A percentile compares a stretch with the other conserved stretches of the same genome.
These are phyloP conservation scores for Tribolium freemani DNA, from an alignment of 2,888 invertebrate species.

Conservation along the genomic window DNA sequence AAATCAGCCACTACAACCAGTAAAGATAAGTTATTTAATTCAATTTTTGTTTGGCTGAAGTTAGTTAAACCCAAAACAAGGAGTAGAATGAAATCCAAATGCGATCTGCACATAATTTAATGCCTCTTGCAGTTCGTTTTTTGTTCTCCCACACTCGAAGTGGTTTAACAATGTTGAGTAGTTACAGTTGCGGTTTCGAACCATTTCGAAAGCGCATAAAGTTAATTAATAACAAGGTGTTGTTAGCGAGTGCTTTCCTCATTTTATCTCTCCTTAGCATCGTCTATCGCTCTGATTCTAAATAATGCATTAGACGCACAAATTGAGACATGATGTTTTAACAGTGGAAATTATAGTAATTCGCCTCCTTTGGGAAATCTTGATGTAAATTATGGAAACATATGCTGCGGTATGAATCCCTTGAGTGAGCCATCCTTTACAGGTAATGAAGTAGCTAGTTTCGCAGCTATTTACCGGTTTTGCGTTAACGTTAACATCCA, in stretches of 20 bases:
- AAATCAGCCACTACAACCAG: too few species aligned
- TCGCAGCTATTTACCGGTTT: slow-evolving; percentile 36
- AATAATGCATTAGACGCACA: slow-evolving; percentile 9
- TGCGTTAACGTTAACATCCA: slow-evolving; percentile 22
- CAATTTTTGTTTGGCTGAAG: too few species aligned
- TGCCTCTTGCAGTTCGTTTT: too few species aligned
- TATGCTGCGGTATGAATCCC: slow-evolving; percentile 39
- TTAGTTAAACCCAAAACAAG: too few species aligned
- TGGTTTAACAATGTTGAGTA: neutral
- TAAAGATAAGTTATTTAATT: too few species aligned
- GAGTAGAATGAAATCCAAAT: too few species aligned
- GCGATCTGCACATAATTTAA: too few species aligned
- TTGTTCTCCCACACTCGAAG: neutral
- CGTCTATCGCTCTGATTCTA: slow-evolving; percentile 1
- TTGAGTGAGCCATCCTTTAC: slow-evolving; percentile 32
- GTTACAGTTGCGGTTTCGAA: neutral
- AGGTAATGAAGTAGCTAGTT: slow-evolving; percentile 41
- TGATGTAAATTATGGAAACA: slow-evolving; percentile 43
- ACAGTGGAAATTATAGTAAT: slow-evolving; percentile 41
- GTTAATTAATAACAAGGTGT: slow-evolving; percentile 32
- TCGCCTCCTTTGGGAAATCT: slow-evolving; percentile 37
- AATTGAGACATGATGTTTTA: slow-evolving; percentile 32
- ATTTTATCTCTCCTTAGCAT: slow-evolving; percentile 3
- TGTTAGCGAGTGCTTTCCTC: neutral
- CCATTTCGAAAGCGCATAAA: neutral